Percentiles rank a stretch among this genome's conserved stretches.
These are phyloP conservation scores for Scomber colias DNA, from an alignment of 2,113 vertebrate species.

Conservation along the genomic window DNA sequence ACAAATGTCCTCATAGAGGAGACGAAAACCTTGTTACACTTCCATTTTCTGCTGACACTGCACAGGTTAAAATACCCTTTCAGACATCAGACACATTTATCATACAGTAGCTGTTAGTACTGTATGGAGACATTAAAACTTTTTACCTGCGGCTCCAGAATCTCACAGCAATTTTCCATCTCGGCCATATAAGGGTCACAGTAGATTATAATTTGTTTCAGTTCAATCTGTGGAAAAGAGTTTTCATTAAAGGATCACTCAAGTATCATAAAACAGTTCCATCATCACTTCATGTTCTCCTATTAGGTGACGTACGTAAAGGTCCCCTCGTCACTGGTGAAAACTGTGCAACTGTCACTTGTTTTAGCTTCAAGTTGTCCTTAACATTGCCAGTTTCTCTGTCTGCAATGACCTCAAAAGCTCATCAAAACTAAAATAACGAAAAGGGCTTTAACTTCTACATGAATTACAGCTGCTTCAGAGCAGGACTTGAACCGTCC, in stretches of 20 bases:
- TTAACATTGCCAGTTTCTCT: not conserved
- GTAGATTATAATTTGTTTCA: slow-evolving; percentile 91
- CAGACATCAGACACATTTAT: not conserved
- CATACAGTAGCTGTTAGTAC: not conserved
- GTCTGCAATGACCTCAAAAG: slow-evolving; percentile 5
- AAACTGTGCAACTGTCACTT: slow-evolving; percentile 14
- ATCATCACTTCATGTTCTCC: slow-evolving; percentile 2
- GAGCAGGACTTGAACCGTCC: not conserved
- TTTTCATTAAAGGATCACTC: slow-evolving; percentile 19
- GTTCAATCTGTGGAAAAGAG: slow-evolving; percentile 89
- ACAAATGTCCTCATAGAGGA: not conserved
- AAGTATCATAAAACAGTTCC: not conserved
- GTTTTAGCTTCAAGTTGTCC: not conserved
- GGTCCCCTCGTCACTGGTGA: not conserved
- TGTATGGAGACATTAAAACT: not conserved
- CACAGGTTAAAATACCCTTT: not conserved
- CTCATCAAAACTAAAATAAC: not conserved
- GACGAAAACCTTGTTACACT: slow-evolving; percentile 16
- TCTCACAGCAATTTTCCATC: slow-evolving; percentile 91
- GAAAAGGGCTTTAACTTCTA: not conserved
- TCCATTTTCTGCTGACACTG: not conserved
- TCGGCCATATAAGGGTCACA: slow-evolving; percentile 89
- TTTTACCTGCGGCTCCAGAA: slow-evolving; percentile 88
- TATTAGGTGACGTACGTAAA: slow-evolving; percentile 17
- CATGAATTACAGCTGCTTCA: slow-evolving; percentile 11